Evolutionary conservation across 2,113 vertebrate species (phyloP).

Genomic region (Cygnus buccinator): DNA sequence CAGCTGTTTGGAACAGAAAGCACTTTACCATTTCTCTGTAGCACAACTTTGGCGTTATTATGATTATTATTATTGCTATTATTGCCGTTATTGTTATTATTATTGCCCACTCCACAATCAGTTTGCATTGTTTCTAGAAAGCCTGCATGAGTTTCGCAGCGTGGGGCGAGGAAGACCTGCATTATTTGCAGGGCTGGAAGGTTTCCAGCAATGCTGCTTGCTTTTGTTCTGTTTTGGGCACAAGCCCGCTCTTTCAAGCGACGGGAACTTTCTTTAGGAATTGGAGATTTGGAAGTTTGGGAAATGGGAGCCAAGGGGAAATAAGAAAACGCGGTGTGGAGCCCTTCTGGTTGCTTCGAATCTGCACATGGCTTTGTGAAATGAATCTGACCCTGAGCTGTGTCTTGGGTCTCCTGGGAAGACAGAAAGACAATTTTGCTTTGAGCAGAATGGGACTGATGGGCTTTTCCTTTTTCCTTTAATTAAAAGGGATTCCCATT

Average conservation of each 20-base stretch:
- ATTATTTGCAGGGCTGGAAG: not conserved
- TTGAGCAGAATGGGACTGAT: constrained; percentile 29
- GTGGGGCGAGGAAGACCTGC: not conserved
- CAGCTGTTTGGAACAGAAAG: not conserved
- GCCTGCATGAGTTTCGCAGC: not conserved
- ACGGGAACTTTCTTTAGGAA: not conserved
- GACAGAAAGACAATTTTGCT: constrained; percentile 35
- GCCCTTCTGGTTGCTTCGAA: not conserved
- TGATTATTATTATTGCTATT: not conserved
- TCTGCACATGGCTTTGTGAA: not conserved
- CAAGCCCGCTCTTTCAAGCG: not conserved
- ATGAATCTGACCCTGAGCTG: constrained; percentile 21
- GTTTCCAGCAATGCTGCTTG: not conserved
- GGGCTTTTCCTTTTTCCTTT: constrained; percentile 27
- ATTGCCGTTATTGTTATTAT: not conserved
- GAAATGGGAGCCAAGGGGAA: not conserved
- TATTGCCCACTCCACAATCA: not conserved
- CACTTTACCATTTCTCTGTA: accelerated
- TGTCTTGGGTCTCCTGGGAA: not conserved
- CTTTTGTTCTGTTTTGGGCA: not conserved
- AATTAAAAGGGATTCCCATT: constrained; percentile 51
- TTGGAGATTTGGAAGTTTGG: not conserved
- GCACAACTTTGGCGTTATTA: not conserved
- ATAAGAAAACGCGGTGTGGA: not conserved
- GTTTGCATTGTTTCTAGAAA: not conserved